Evolutionary conservation across 2,797 vertebrate genomes (phyloP), one percentile per base, ranked within the genome.

Genomic region (Takifugu ocellatus): DNA sequence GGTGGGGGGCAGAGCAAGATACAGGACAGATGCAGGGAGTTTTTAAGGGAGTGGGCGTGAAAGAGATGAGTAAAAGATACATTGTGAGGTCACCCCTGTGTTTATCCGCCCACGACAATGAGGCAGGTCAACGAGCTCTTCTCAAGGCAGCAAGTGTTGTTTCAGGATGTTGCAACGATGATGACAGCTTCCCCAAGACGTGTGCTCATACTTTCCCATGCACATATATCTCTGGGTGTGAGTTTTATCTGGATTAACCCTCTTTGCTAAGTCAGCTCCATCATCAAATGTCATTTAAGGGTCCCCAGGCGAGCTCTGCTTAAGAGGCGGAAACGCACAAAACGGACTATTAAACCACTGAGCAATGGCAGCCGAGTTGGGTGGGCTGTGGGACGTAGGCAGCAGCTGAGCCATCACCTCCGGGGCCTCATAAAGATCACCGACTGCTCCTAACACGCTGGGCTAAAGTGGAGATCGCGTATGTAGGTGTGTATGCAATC

Each of bases 371-470:
- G 76, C 72, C 80, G 51, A 25, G 64, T 54, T 88, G 83, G 86
- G 84, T 86, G 86, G 86, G 73, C 88, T 59, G 54, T 61, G 68
- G 74, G 75, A 67, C 53, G 43, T 36, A 74, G 64, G 68, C 71
- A 67, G 72, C 78, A 70, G 70, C 74, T 78, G 75, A 89, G 77
- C 74, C 76, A 78, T 78, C 84, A 81, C 78, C 84, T 84, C 78
- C 79, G 60, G 82, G 82, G 77, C 76, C 74, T 82, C 77, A 75
- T 79, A 78, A 86, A 84, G 78, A 84, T 85, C 75, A 67, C 74
- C 70, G 82, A 83, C 83, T 85, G 56, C 24, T 65, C 54, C 64
- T 76, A 74, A 81, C 70, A 75, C 66, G 42, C 71, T 2, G 25
- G 67, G 49, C 69, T 65, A 77, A 59, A 61, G 52, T 45, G 45